These are phyloP conservation scores for Paguma larvata DNA, from an alignment of 2,797 vertebrate species.

Conservation along the genomic window DNA sequence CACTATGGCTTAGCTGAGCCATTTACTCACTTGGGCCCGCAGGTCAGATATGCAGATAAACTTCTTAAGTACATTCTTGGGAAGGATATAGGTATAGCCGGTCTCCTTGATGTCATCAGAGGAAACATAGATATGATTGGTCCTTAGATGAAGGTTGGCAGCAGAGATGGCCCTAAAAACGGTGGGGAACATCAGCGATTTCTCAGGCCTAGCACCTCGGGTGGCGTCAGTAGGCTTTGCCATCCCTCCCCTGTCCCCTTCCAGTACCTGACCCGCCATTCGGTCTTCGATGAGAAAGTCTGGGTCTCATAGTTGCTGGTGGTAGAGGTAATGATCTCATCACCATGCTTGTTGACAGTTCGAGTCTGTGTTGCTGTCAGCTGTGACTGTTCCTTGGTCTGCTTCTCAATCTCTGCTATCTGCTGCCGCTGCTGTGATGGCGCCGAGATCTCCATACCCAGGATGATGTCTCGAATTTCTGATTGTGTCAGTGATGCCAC, in stretches of 20 bases:
- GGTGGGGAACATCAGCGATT: not conserved
- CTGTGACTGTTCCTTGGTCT: slow-evolving; percentile 99
- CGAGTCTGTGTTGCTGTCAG: slow-evolving; percentile 98
- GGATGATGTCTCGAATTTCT: slow-evolving; percentile 99
- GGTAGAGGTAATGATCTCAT: slow-evolving; percentile 99
- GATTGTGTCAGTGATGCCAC: slow-evolving; percentile 99
- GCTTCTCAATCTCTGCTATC: slow-evolving; percentile 99
- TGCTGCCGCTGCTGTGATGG: slow-evolving; percentile 99
- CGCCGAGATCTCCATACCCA: slow-evolving; percentile 99
- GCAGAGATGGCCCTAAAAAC: slow-evolving; percentile 97
- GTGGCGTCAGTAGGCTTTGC: not conserved
- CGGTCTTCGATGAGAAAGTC: slow-evolving; percentile 99
- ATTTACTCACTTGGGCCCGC: slow-evolving; percentile 93
- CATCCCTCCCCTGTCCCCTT: not conserved
- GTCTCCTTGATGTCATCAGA: slow-evolving; percentile 99
- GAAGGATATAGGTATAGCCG: slow-evolving; percentile 98
- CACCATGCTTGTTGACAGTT: slow-evolving; percentile 99
- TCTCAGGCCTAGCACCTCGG: not conserved
- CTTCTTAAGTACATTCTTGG: slow-evolving; percentile 99
- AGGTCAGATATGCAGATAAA: slow-evolving; percentile 99
- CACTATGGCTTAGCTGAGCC: not conserved
- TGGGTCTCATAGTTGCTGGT: slow-evolving; percentile 99
- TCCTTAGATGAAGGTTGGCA: slow-evolving; percentile 98
- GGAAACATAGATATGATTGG: slow-evolving; percentile 99
- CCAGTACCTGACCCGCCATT: slow-evolving; percentile 98